Conservation (phyloP, 1,140 invertebrate genomes). For the Danaus plexippus region DNA sequence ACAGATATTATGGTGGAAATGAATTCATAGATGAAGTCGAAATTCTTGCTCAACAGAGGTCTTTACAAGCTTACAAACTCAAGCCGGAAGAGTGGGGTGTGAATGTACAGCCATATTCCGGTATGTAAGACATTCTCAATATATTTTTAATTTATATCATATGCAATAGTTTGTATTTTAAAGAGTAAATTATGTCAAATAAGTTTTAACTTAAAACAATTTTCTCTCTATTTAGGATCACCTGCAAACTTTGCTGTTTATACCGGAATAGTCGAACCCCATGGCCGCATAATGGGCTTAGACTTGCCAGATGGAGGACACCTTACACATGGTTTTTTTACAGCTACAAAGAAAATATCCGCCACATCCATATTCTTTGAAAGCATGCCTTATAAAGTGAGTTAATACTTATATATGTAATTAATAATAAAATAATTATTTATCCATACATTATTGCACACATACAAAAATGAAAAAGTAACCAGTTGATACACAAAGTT, state of each 20-base stretch:
- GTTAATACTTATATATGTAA: background rate
- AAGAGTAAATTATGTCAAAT: too few species aligned
- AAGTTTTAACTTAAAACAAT: background rate
- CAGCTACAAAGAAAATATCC: constrained; percentile 92
- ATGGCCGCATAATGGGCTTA: constrained; percentile 97
- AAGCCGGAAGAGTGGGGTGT: constrained; percentile 93
- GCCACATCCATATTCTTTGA: constrained; percentile 99
- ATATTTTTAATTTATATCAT: constrained; percentile 5
- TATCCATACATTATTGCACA: background rate
- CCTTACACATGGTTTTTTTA: constrained; percentile 95
- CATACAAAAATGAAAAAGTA: constrained; percentile 1
- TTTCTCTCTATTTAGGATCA: constrained; percentile 76
- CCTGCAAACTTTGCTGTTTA: constrained; percentile 98
- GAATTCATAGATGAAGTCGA: constrained; percentile 97
- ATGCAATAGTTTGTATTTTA: background rate
- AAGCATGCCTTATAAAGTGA: constrained; percentile 97
- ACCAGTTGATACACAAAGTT: too few species aligned
- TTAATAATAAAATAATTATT: background rate
- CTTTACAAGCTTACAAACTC: constrained; percentile 88
- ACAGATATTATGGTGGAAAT: constrained; percentile 95
- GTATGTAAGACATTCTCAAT: constrained; percentile 23
- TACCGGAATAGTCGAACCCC: constrained; percentile 89
- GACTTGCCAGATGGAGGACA: constrained; percentile 98
- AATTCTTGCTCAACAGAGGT: constrained; percentile 87
- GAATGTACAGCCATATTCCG: constrained; percentile 97